Base-by-base conservation (phyloP, 2,888 invertebrate genomes). In the Phyllotreta cruciferae region DNA sequence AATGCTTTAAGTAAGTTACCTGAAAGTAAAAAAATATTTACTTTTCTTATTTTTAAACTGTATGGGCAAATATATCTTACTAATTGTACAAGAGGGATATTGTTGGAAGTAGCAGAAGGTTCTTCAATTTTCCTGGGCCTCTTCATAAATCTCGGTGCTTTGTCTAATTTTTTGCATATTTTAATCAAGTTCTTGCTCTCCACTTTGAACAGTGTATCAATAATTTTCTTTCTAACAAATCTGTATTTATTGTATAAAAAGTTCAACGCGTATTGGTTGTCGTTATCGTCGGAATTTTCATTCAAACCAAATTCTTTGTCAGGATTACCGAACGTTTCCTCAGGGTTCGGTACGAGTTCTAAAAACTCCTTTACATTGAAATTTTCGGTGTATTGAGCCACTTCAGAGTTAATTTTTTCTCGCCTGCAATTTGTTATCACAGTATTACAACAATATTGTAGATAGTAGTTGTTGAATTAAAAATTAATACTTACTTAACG, bases 1-100 rank as follows among this genome's bases (percentile, higher is more conserved):
- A 74, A 66, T 83, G 74, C 53, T 73, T 70, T 14, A 79, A 63
- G 63, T 73, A 80, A 1, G 79, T 75, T 47, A 79, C 67, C 75
- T 78, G 63, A 53, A 73, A 72, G 69, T 3, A 53, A 37, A 53
- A 53, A 50, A 11, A 36, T 35, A 7, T 50, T 24, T 47, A 47
- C 44, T 10, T 3, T 1, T 24, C 24, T 44, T 3, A 41, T 41
- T 3, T 41, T 10, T 41, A 41, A n/a, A 41, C 41, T 41, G 10
- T 10, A 41, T 4, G 9, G 4, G 41, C n/a, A n/a, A n/a, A n/a
- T 41, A 35, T 39, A 24, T 24, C 63, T 66, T 71, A 79, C 78
- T 71, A 79, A 78, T 71, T 79, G 77, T 42, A 80, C 62, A 35
- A 81, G 62, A 34, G 70, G 63, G 37, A 74, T 66, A 66, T 80